Evolutionary conservation across 2,797 vertebrate genomes (phyloP).

Genomic region (Xiphorhynchus erythropygius): DNA sequence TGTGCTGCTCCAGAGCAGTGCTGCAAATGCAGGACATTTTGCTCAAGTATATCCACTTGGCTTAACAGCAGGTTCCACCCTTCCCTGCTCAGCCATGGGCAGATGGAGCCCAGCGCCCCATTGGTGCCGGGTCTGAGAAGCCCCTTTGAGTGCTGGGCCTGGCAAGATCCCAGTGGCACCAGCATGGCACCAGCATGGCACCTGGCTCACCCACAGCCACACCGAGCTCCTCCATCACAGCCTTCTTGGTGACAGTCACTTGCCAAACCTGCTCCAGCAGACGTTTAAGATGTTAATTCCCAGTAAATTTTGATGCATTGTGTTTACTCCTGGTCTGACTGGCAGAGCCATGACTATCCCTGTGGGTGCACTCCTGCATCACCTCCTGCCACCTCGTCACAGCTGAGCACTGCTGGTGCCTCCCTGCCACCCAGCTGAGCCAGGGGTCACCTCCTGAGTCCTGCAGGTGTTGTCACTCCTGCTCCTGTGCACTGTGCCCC

Average conservation of each 20-base stretch:
- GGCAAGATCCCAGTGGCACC: background rate
- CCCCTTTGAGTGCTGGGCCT: accelerated
- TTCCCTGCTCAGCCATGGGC: background rate
- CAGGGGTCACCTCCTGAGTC: background rate
- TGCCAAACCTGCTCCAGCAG: background rate
- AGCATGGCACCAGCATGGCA: too few relatives aligned
- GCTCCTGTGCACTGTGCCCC: background rate
- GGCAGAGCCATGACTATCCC: background rate
- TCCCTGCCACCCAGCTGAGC: background rate
- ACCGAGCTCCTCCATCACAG: accelerated
- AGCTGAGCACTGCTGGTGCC: accelerated
- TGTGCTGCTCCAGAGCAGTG: accelerated
- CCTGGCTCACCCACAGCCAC: accelerated
- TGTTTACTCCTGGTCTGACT: background rate
- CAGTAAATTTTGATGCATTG: conserved; percentile 32
- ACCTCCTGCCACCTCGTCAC: accelerated
- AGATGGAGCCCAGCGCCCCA: accelerated
- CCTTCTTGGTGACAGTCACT: background rate
- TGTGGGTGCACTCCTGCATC: accelerated
- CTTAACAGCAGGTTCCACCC: background rate
- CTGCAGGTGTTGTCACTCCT: background rate
- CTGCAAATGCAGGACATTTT: accelerated
- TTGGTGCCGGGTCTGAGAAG: accelerated
- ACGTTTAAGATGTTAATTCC: background rate
- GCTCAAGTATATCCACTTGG: accelerated